Base-by-base conservation (phyloP, 1,140 invertebrate genomes). In the Limonius californicus region DNA sequence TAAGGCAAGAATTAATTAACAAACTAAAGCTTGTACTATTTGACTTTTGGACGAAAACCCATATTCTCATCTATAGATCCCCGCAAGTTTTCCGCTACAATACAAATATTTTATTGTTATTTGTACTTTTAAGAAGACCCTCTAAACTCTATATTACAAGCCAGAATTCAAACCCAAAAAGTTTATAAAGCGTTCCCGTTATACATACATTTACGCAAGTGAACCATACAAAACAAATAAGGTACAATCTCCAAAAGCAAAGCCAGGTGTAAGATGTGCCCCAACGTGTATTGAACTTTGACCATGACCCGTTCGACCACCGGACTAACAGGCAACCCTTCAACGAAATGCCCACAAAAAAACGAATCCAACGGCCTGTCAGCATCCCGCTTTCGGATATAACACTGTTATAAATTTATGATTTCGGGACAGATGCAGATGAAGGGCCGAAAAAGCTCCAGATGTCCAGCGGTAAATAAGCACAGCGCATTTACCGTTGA, bases 371-470 rank as follows among this genome's bases (percentile, higher is more conserved):
- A 50, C n/a, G n/a, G 45, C 15, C n/a, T 50, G 45, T 50, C 45
- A 50, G 45, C 45, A 50, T 50, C 45, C 45, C 16, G 16, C 45
- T 50, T 21, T 50, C 16, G 16, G 45, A 50, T 50, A 50, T 50
- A 50, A 50, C 45, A 59, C 57, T 50, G 57, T 59, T 59, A 59
- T 59, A 59, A 59, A 59, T 59, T 59, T 59, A 59, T 59, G 57
- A 59, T 50, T 59, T 47, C 57, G 15, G 35, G 57, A 59, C 57
- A 59, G 57, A 59, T 59, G 57, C 43, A 59, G 57, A 47, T 53
- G 43, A 47, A 53, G 45, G 45, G 47, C 19, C 35, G 20, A 59
- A 27, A 35, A 27, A 43, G 42, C 21, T 20, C 57, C 57, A 59
- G 57, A 59, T 59, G 57, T 59, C 57, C 57, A 50, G 57, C 43